Evolutionary conservation across 2,113 vertebrate species (phyloP).

Genomic region (Cyphomyrus discorhynchus): DNA sequence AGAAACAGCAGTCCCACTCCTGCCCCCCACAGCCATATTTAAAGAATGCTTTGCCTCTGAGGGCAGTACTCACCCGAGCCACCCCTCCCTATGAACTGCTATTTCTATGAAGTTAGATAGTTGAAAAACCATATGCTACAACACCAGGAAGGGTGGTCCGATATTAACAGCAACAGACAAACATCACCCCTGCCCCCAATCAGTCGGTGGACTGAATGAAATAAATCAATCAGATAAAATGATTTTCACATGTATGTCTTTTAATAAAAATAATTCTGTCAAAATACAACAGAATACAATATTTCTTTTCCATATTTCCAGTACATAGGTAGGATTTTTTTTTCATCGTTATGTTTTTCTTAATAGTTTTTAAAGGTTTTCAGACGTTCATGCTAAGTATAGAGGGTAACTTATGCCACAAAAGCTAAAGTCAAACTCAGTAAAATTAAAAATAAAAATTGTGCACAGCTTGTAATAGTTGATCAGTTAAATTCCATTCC

Average conservation of each 20-base stretch:
- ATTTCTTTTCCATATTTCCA: constrained; percentile 86
- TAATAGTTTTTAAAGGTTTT: constrained; percentile 73
- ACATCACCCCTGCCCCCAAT: background rate
- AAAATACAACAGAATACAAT: constrained; percentile 94
- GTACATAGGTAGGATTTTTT: constrained; percentile 66
- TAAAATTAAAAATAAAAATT: constrained; percentile 61
- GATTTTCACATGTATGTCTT: constrained; percentile 88
- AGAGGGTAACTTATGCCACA: constrained; percentile 80
- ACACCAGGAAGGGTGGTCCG: background rate
- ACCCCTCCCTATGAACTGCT: background rate
- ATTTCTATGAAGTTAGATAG: background rate
- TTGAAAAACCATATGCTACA: background rate
- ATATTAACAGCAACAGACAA: background rate
- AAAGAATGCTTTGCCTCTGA: background rate
- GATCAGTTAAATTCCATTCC: constrained; percentile 35
- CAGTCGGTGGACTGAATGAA: background rate
- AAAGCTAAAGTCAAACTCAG: constrained; percentile 78
- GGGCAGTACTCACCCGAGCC: background rate
- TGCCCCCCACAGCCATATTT: background rate
- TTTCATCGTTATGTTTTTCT: constrained; percentile 63
- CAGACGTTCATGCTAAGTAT: constrained; percentile 86
- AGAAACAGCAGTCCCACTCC: background rate
- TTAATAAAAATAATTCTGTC: constrained; percentile 99
- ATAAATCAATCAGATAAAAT: constrained; percentile 27
- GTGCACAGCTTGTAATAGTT: constrained; percentile 66